Percentiles rank a stretch among this genome's conserved stretches.
phyloP scores from a whole-genome alignment of 2,888 invertebrate genomes.

The Dysmachus trigonus region DNA sequence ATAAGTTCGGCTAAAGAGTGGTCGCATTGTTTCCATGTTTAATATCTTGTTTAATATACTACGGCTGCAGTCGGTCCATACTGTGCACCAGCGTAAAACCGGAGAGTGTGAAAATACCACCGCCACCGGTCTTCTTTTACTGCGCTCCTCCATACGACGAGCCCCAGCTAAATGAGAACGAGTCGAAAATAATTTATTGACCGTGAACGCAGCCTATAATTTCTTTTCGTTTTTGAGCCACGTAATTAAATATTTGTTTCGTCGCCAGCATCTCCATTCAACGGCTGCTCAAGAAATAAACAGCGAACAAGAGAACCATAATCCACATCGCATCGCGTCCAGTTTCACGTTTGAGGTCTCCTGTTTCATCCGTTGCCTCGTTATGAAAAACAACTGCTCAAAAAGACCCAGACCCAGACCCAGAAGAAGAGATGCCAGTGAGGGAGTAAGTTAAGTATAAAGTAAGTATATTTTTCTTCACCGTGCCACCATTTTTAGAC shows the following conservation, averaged over 20 bases:
- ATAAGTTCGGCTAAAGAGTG: neutral
- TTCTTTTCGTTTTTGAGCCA: slow-evolving; percentile 16
- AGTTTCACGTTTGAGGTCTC: neutral
- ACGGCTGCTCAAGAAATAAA: neutral
- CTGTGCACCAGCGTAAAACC: neutral
- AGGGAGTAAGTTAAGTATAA: neutral
- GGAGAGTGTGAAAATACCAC: neutral
- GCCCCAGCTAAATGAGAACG: neutral
- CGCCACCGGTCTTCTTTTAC: neutral
- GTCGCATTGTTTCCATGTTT: neutral
- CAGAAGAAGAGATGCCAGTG: neutral
- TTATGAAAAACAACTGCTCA: neutral
- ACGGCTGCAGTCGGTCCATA: neutral
- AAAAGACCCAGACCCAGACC: neutral
- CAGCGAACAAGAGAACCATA: slow-evolving; percentile 1
- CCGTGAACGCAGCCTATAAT: slow-evolving; percentile 12
- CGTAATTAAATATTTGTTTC: slow-evolving; percentile 34
- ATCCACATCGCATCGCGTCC: neutral
- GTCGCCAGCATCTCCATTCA: neutral
- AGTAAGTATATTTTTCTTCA: neutral
- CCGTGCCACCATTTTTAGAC: neutral
- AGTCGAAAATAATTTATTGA: slow-evolving; percentile 28
- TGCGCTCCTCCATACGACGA: neutral
- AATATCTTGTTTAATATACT: neutral
- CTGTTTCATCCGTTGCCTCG: slow-evolving; percentile 20